Evolutionary conservation across 2,797 vertebrate genomes (phyloP).

Genomic region (Myiothlypis chrysogaster): DNA sequence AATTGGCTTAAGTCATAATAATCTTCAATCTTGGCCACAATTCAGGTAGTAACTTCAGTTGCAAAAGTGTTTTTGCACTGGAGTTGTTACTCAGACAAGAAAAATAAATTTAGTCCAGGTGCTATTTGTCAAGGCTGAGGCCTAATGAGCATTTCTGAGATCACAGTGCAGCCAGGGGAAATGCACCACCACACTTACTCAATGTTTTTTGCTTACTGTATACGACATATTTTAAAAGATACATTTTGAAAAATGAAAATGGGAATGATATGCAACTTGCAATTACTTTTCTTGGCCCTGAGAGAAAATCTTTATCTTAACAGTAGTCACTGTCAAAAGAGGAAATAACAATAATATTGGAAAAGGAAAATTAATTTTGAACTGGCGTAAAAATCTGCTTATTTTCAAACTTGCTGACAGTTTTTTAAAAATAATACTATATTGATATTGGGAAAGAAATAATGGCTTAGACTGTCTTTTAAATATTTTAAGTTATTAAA

Average conservation of each 20-base stretch:
- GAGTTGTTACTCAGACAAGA: neutral
- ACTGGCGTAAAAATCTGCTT: neutral
- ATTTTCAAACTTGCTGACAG: neutral
- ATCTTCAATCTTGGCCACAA: neutral
- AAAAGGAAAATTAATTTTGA: neutral
- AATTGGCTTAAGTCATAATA: neutral
- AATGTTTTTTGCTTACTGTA: neutral
- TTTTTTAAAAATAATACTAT: neutral
- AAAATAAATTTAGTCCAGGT: neutral
- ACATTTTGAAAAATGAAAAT: neutral
- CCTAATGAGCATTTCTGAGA: neutral
- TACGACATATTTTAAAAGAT: neutral
- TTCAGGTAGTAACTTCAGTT: neutral
- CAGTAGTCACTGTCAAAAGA: neutral
- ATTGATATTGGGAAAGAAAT: neutral
- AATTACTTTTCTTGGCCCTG: neutral
- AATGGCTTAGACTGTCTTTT: neutral
- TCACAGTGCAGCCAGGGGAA: neutral
- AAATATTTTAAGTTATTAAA: neutral
- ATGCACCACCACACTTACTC: neutral
- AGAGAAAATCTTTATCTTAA: neutral
- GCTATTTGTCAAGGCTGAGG: neutral
- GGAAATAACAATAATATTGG: neutral
- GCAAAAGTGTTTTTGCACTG: neutral
- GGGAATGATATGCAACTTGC: neutral